Percentiles rank a stretch among this genome's conserved stretches.
Evolutionary conservation across 1,140 invertebrate genomes (phyloP).

Genomic region (Macrocentrus cingulum): DNA sequence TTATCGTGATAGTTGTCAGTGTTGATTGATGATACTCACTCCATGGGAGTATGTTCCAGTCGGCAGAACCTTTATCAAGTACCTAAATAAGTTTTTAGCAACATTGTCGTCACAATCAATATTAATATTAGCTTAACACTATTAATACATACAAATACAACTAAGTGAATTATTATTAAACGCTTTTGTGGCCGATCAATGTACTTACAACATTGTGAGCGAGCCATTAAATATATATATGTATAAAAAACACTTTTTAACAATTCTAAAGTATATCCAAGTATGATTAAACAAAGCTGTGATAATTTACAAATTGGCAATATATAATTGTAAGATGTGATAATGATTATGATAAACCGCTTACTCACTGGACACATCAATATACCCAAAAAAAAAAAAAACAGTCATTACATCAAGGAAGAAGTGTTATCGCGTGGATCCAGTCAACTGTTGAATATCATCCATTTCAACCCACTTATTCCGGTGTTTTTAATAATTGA

Average conservation of each 20-base stretch:
- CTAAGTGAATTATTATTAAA: slow-evolving; percentile 35
- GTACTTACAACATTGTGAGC: slow-evolving; percentile 57
- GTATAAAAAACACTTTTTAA: slow-evolving; percentile 38
- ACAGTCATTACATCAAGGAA: slow-evolving; percentile 26
- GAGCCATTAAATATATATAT: slow-evolving; percentile 41
- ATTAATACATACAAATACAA: too few relatives aligned
- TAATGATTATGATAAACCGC: too few relatives aligned
- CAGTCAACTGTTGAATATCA: slow-evolving; percentile 56
- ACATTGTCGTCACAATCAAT: too few relatives aligned
- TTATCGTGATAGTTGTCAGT: slow-evolving; percentile 29
- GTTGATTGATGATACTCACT: slow-evolving; percentile 48
- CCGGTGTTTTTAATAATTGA: slow-evolving; percentile 7
- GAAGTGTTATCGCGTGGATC: slow-evolving; percentile 41
- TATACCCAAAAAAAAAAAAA: too few relatives aligned
- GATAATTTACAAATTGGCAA: too few relatives aligned
- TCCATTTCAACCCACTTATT: slow-evolving; percentile 39
- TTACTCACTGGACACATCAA: too few relatives aligned
- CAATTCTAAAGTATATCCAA: too few relatives aligned
- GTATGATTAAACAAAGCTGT: too few relatives aligned
- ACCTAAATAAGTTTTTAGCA: too few relatives aligned
- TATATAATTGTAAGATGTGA: too few relatives aligned
- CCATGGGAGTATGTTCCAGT: slow-evolving; percentile 46
- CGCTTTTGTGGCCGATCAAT: slow-evolving; percentile 47
- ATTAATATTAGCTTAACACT: too few relatives aligned
- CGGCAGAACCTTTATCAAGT: slow-evolving; percentile 50